Evolutionary conservation across 2,797 vertebrate species (phyloP).

Genomic region (Typhlichthys subterraneus): DNA sequence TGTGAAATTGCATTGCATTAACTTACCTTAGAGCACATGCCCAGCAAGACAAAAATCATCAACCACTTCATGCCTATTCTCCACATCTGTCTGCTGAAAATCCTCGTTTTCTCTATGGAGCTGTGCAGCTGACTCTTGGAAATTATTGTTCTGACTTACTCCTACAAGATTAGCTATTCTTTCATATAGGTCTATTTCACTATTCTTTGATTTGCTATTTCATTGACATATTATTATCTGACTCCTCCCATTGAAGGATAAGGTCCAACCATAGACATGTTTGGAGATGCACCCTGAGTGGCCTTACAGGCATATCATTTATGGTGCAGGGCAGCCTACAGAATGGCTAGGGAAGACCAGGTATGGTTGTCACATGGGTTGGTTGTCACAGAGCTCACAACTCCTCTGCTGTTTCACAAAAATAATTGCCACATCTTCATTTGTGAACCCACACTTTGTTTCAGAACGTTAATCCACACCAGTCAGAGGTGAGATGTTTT

Average conservation of each 20-base stretch:
- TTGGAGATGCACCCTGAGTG: slow-evolving; percentile 25
- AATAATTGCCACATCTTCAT: no score
- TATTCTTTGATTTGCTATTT: slow-evolving; percentile 19
- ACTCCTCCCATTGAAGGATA: slow-evolving; percentile 49
- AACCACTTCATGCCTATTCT: slow-evolving; percentile 61
- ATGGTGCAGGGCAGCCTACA: slow-evolving; percentile 18
- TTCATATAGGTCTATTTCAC: slow-evolving; percentile 22
- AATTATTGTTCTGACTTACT: slow-evolving; percentile 20
- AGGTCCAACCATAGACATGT: slow-evolving; percentile 52
- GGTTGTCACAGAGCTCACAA: no score
- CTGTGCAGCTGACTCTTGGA: slow-evolving; percentile 5
- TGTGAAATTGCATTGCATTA: slow-evolving; percentile 2
- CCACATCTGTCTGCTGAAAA: slow-evolving; percentile 20
- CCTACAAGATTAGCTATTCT: slow-evolving; percentile 35
- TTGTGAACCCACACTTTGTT: no score
- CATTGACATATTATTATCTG: slow-evolving; percentile 45
- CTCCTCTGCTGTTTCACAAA: no score
- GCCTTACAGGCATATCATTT: slow-evolving; percentile 10
- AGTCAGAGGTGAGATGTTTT: no score
- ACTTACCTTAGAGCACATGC: slow-evolving; percentile 69
- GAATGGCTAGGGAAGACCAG: no score
- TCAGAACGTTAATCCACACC: no score
- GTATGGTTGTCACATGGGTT: no score
- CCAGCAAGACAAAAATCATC: slow-evolving; percentile 53
- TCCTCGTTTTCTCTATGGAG: slow-evolving; percentile 6